These are phyloP conservation scores for Daubentonia madagascariensis DNA, from an alignment of 2,113 vertebrate genomes.

Conservation along the genomic window DNA sequence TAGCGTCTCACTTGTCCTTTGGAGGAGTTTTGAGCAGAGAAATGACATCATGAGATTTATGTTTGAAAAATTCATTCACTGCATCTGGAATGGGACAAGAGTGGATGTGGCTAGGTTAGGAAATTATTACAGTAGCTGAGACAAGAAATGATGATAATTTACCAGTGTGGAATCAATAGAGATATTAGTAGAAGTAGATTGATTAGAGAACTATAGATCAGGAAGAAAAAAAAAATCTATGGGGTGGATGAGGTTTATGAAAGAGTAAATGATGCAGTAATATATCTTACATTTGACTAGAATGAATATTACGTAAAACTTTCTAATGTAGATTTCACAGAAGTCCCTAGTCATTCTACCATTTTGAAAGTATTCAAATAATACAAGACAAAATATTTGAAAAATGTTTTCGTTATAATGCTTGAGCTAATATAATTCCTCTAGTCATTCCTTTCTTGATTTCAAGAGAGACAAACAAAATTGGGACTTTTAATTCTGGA, in stretches of 20 bases:
- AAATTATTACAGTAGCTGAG: constrained; percentile 22
- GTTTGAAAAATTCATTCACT: not conserved
- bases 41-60: not conserved
- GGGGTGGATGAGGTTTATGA: not conserved
- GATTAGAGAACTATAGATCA: not conserved
- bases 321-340: constrained; percentile 23
- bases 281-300: not conserved
- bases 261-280: not conserved
- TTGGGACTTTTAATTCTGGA: constrained; percentile 41
- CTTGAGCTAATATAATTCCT: constrained; percentile 42
- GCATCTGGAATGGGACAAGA: not conserved
- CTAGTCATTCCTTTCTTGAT: constrained; percentile 7
- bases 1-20: not conserved
- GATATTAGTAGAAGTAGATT: not conserved
- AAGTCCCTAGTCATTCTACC: not conserved
- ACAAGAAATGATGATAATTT: not conserved
- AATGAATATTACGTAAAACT: constrained; percentile 13
- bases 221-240: not conserved
- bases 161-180: not conserved
- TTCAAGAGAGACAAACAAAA: constrained; percentile 18
- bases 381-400: constrained; percentile 22
- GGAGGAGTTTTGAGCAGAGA: constrained; percentile 31
- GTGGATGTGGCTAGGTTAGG: not conserved
- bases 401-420: constrained; percentile 14
- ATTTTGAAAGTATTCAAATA: constrained; percentile 31